phyloP scores from a whole-genome alignment of 2,113 vertebrate species.

The Coreoperca whiteheadi region DNA sequence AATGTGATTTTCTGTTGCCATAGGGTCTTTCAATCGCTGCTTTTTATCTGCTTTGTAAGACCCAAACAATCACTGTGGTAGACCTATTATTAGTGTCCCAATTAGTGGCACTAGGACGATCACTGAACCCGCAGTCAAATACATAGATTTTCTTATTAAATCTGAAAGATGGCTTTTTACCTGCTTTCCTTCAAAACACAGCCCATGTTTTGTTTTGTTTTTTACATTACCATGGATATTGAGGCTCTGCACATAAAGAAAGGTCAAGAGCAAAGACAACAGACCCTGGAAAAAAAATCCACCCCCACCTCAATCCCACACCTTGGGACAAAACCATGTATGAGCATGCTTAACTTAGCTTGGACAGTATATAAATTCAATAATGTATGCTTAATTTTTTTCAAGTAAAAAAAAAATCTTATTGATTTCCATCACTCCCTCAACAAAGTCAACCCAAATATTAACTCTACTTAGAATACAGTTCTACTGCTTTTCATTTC shows the following conservation, averaged over 20 bases:
- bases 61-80: background rate
- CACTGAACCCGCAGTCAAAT: background rate
- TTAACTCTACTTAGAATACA: background rate
- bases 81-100: background rate
- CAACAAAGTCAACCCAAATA: background rate
- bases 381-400: slow-evolving; percentile 4
- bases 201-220: background rate
- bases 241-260: background rate
- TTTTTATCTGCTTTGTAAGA: slow-evolving; percentile 5
- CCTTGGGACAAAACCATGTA: background rate
- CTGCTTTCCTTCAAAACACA: background rate
- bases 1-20: background rate
- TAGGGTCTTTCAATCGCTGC: background rate
- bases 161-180: background rate
- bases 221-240: background rate
- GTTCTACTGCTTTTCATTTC: background rate
- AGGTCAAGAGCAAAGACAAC: background rate
- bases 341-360: background rate
- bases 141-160: background rate
- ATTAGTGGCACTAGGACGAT: background rate
- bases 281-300: background rate
- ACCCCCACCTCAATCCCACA: background rate
- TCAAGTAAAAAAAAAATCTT: too few species aligned
- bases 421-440: too few species aligned
- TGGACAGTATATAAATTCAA: background rate